Percentiles rank a stretch among this genome's conserved stretches.
phyloP scores from a whole-genome alignment of 2,113 vertebrate species.

The Eurypyga helias region DNA sequence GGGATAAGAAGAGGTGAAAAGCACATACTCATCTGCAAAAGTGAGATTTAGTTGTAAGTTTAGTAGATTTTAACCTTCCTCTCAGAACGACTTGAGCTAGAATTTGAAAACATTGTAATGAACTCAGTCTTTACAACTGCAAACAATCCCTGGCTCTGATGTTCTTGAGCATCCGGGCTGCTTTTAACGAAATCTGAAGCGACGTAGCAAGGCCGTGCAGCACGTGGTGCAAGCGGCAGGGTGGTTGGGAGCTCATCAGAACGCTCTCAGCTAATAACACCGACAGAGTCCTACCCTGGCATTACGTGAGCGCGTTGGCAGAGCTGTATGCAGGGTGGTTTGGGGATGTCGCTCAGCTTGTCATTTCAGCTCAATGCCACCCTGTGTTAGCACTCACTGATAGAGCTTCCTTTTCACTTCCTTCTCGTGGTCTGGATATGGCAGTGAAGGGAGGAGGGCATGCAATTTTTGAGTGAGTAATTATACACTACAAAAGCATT shows the following conservation, averaged over 20 bases:
- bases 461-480: constrained; percentile 35
- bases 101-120: accelerated
- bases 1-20: background rate
- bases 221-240: accelerated
- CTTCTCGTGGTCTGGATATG: background rate
- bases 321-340: background rate
- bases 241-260: background rate
- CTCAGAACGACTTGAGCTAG: background rate
- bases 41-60: background rate
- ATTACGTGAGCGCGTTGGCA: accelerated
- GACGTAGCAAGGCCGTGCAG: background rate
- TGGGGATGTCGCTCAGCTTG: background rate
- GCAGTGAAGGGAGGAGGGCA: background rate
- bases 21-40: background rate
- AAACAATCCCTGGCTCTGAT: background rate
- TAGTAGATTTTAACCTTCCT: background rate
- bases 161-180: background rate
- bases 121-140: background rate
- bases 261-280: accelerated
- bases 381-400: background rate
- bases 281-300: background rate
- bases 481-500: constrained; percentile 65
- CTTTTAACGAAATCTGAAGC: background rate
- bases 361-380: background rate
- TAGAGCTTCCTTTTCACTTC: background rate